Evolutionary conservation across 2,888 invertebrate genomes (phyloP).

Genomic region (Dasysyrphus albostriatus): DNA sequence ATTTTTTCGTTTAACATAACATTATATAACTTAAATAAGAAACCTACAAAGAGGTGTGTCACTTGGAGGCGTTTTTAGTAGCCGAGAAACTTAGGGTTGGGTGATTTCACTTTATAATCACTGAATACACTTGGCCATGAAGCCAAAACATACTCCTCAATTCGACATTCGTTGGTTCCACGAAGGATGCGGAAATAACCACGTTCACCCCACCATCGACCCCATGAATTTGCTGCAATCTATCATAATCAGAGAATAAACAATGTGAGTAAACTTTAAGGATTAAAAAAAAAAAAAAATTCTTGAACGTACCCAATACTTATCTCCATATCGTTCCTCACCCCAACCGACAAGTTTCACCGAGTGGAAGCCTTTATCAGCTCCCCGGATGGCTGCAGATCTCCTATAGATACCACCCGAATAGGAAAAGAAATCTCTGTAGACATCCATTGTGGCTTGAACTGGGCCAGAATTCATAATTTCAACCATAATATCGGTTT

Average conservation of each 20-base stretch:
- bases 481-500: slow-evolving; percentile 95
- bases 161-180: slow-evolving; percentile 94
- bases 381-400: slow-evolving; percentile 85
- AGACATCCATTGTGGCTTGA: slow-evolving; percentile 95
- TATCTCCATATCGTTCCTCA: slow-evolving; percentile 87
- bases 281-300: neutral
- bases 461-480: slow-evolving; percentile 96
- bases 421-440: slow-evolving; percentile 97
- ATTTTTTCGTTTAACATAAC: slow-evolving; percentile 35
- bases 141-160: slow-evolving; percentile 94
- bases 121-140: slow-evolving; percentile 86
- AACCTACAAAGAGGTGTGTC: slow-evolving; percentile 77
- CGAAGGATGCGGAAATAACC: slow-evolving; percentile 95
- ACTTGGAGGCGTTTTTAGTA: slow-evolving; percentile 78
- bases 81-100: slow-evolving; percentile 75
- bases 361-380: slow-evolving; percentile 91
- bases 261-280: neutral
- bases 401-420: slow-evolving; percentile 92
- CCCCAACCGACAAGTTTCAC: slow-evolving; percentile 97
- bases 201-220: slow-evolving; percentile 94
- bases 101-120: slow-evolving; percentile 77
- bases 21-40: slow-evolving; percentile 32
- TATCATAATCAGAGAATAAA: slow-evolving; percentile 80
- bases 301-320: slow-evolving; percentile 92
- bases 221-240: slow-evolving; percentile 98